These are phyloP conservation scores for Tyria jacobaeae DNA, from an alignment of 2,888 invertebrate genomes.

Conservation along the genomic window DNA sequence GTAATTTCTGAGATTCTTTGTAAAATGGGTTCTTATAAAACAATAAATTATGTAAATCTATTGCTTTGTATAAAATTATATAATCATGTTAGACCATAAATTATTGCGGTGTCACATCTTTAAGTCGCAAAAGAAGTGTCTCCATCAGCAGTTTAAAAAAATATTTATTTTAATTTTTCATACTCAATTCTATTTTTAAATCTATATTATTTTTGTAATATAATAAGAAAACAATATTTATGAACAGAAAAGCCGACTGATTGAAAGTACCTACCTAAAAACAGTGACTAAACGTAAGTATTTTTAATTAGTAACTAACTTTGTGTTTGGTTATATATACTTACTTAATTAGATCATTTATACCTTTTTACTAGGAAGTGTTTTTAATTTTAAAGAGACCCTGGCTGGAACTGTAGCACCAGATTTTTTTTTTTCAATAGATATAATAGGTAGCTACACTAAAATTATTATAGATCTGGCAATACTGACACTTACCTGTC, in stretches of 20 bases:
- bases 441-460: background rate
- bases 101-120: conserved; percentile 70
- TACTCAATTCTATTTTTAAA: background rate
- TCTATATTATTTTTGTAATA: too few relatives aligned
- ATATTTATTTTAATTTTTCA: background rate
- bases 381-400: background rate
- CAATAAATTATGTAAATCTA: background rate
- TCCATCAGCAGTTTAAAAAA: conserved; percentile 14
- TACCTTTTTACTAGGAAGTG: too few relatives aligned
- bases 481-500: background rate
- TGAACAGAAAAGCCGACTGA: conserved; percentile 19
- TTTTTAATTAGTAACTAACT: conserved; percentile 4
- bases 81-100: background rate
- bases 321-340: conserved; percentile 3
- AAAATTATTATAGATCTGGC: background rate
- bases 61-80: background rate
- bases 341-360: too few relatives aligned
- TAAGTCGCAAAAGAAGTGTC: conserved; percentile 68
- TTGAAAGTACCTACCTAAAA: conserved; percentile 19
- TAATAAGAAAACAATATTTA: conserved; percentile 14
- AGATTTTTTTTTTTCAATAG: background rate
- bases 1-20: background rate
- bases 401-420: background rate
- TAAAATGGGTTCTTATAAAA: background rate
- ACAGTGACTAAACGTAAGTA: conserved; percentile 6